phyloP scores from a whole-genome alignment of 2,888 invertebrate genomes.

The Acleris sparsana region DNA sequence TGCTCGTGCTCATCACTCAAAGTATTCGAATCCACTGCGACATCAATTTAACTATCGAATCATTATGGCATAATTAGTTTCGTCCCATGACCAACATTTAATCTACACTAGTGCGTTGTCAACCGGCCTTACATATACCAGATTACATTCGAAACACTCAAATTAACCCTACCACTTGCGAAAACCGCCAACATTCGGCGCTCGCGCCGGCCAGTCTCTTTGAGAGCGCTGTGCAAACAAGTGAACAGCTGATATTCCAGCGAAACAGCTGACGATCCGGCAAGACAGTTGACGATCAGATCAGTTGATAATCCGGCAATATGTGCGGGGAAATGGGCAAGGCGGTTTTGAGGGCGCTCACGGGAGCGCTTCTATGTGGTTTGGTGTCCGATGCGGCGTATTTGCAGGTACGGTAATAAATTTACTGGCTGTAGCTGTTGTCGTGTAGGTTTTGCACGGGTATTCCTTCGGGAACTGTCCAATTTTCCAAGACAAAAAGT shows the following conservation, averaged over 20 bases:
- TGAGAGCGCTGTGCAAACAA: slow-evolving; percentile 27
- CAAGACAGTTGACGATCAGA: too few species aligned
- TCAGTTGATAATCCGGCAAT: slow-evolving; percentile 38
- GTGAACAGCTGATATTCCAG: slow-evolving; percentile 10
- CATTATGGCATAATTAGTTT: too few species aligned
- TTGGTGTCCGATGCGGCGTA: slow-evolving; percentile 77
- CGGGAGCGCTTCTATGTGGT: slow-evolving; percentile 73
- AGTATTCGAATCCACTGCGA: too few species aligned
- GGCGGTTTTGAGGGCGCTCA: slow-evolving; percentile 74
- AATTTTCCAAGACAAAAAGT: too few species aligned
- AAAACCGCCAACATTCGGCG: slow-evolving; percentile 10
- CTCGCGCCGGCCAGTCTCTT: slow-evolving; percentile 30
- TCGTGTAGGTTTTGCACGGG: too few species aligned
- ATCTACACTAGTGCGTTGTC: too few species aligned
- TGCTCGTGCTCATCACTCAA: too few species aligned
- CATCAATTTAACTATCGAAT: too few species aligned
- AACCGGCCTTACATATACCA: not conserved
- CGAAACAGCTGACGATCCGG: not conserved
- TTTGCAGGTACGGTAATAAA: slow-evolving; percentile 60
- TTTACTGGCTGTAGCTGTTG: too few species aligned
- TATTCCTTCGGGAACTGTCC: too few species aligned
- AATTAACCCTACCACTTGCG: slow-evolving; percentile 1
- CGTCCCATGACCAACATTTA: not conserved
- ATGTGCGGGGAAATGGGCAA: slow-evolving; percentile 82
- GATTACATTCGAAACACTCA: not conserved